Evolutionary conservation across 2,888 invertebrate genomes (phyloP).

Genomic region (Hedychridium roseum): DNA sequence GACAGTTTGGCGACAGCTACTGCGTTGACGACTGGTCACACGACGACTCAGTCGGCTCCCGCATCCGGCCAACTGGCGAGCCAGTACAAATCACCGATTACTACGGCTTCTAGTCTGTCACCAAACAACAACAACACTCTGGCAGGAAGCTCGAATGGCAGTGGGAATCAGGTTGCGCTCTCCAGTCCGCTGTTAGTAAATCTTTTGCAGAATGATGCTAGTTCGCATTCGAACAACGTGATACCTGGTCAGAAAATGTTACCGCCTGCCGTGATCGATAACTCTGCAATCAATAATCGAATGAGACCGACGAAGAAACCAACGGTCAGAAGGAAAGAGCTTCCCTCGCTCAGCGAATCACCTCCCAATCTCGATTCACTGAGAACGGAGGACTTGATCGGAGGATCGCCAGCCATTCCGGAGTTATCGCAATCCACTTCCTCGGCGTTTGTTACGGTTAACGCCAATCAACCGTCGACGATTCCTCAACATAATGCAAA

Average conservation of each 20-base stretch:
- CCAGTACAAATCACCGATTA: conserved; percentile 51
- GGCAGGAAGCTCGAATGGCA: conserved; percentile 45
- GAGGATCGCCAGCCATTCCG: conserved; percentile 42
- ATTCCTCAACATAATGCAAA: conserved; percentile 47
- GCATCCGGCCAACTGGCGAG: conserved; percentile 52
- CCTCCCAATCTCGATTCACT: conserved; percentile 58
- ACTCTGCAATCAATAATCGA: conserved; percentile 45
- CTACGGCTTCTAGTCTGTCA: conserved; percentile 55
- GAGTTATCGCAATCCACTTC: conserved; percentile 44
- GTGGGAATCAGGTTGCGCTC: conserved; percentile 72
- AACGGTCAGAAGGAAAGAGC: conserved; percentile 59
- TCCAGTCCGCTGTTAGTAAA: conserved; percentile 92
- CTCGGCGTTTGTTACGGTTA: conserved; percentile 58
- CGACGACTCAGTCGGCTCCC: conserved; percentile 48
- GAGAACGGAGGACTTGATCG: conserved; percentile 57
- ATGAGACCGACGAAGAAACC: conserved; percentile 59
- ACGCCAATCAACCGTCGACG: conserved; percentile 53
- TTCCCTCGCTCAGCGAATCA: conserved; percentile 48
- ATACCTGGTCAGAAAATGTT: conserved; percentile 56
- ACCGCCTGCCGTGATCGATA: conserved; percentile 55
- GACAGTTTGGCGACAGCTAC: conserved; percentile 57
- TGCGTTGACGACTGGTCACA: conserved; percentile 52
- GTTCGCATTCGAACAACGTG: conserved; percentile 58
- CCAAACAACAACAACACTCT: conserved; percentile 41
- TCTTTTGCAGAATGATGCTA: conserved; percentile 85